Evolutionary conservation across 2,113 vertebrate species (phyloP), one percentile per base, ranked within the genome.

Genomic region (Panurus biarmicus): DNA sequence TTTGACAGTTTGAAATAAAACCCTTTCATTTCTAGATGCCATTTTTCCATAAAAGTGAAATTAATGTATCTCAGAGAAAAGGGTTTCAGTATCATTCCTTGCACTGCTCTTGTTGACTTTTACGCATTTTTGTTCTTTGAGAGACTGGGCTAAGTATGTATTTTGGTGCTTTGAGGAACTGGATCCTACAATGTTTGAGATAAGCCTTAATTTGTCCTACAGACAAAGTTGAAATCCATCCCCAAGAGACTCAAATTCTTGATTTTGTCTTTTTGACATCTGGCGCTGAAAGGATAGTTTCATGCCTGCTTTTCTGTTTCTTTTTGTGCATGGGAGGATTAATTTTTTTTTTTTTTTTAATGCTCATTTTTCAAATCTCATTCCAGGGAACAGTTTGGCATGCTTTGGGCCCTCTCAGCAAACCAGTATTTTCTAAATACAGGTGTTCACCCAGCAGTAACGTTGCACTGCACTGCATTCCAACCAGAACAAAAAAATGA

Each of bases 361-460:
- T 56, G 14, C 38, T 93, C 21, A 45, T 72, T 93, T 94, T 90
- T 85, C 83, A 93, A 87, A 80, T 86, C 83, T 74, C 33, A 56
- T 96, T 90, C 64, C 65, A 80, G 67, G 40, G 79, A 91, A 53
- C 48, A 64, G 60, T 85, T 94, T 93, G 81, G 87, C 77, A 75
- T 77, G 85, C 75, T 80, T 64, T 84, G 64, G 56, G 71, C 29
- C 40, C 40, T 91, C 47, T 84, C 69, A 67, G 85, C 79, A 94
- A 93, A 88, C 51, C 51, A 38, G 74, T 91, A 75, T 80, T 94
- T 90, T 88, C 90, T 92, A 58, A 84, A 87, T 94, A 91, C 93
- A 96, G 93, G 75, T 94, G 85, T 91, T 95, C 96, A 95, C 60
- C 75, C 91, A 95, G 85, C 96, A 95, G 87, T 93, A 95, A 91